Evolutionary conservation across 2,888 invertebrate genomes (phyloP).

Genomic region (Tholera decimalis): DNA sequence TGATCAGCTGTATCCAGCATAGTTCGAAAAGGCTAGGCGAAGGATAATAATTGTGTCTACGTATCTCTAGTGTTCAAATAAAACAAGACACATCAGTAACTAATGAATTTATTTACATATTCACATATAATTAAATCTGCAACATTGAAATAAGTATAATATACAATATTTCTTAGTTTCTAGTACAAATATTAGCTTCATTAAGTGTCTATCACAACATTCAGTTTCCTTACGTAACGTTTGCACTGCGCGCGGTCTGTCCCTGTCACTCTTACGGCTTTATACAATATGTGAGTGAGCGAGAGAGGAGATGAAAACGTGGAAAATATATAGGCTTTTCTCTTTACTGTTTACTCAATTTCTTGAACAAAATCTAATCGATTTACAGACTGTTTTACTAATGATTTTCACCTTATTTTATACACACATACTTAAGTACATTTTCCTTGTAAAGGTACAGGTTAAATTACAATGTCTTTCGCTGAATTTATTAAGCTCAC

Average conservation of each 20-base stretch:
- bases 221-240: slow-evolving; percentile 81
- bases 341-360: background rate
- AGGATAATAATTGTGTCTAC: too few relatives aligned
- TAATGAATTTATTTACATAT: slow-evolving; percentile 91
- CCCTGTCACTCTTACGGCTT: slow-evolving; percentile 49
- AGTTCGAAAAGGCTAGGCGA: too few relatives aligned
- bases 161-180: slow-evolving; percentile 75
- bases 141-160: slow-evolving; percentile 86
- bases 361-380: background rate
- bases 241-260: slow-evolving; percentile 61
- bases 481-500: slow-evolving; percentile 53
- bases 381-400: background rate
- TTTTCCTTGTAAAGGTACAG: slow-evolving; percentile 13
- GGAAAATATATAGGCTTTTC: background rate
- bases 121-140: slow-evolving; percentile 87
- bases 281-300: slow-evolving; percentile 39
- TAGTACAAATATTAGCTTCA: slow-evolving; percentile 81
- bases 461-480: slow-evolving; percentile 24
- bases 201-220: slow-evolving; percentile 89
- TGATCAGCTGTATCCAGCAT: too few relatives aligned
- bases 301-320: slow-evolving; percentile 5
- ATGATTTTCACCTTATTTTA: slow-evolving; percentile 3
- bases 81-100: slow-evolving; percentile 77
- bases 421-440: slow-evolving; percentile 17
- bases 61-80: too few relatives aligned